Base-by-base conservation (phyloP, 2,113 vertebrate genomes). In the Saguinus imperator region DNA sequence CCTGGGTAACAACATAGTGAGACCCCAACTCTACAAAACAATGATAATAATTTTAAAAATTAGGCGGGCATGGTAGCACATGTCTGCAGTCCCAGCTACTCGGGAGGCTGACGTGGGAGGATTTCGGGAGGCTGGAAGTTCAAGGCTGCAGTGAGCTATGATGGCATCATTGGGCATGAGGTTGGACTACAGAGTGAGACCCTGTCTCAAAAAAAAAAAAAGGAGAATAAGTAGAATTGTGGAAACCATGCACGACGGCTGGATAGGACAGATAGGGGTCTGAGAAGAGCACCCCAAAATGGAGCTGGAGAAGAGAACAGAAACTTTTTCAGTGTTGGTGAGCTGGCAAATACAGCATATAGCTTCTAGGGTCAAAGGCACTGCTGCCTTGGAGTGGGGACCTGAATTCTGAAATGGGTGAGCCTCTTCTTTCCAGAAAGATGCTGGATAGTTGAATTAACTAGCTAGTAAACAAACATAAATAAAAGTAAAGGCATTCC, bases 211-310 rank as follows among this genome's bases (percentile, higher is more conserved):
- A 64, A 13, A 66, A 40, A 66, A 40, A 6, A 66, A 29, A 66
- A 68, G 85, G 37, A 40, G 27, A 87, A 72, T 12, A 66, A 27
- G 91, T 58, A 57, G 64, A 89, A 66, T 8, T 17, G 14, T 27
- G 37, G 37, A 50, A 20, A 75, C n/a, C 37, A 48, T 20, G 17
- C 11, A 23, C 61, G n/a, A 17, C 11, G 58, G 25, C 23, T 87
- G 68, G 88, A 91, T 87, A n/a, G 64, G 73, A 93, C 37, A 64
- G 84, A 82, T 45, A 35, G 70, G 57, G 70, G 40, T 57, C n/a
- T 82, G 64, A 93, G 70, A 87, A 94, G 76, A 84, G 68, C 11
- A 18, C 29, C 58, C 79, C 50, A 80, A 85, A 97, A 95, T 86
- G 45, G 70, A 96, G 61, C 72, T 84, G 64, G 3, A 82, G 32